Base-by-base conservation (phyloP, 1,140 invertebrate genomes). In the Brachionus paranguensis region DNA sequence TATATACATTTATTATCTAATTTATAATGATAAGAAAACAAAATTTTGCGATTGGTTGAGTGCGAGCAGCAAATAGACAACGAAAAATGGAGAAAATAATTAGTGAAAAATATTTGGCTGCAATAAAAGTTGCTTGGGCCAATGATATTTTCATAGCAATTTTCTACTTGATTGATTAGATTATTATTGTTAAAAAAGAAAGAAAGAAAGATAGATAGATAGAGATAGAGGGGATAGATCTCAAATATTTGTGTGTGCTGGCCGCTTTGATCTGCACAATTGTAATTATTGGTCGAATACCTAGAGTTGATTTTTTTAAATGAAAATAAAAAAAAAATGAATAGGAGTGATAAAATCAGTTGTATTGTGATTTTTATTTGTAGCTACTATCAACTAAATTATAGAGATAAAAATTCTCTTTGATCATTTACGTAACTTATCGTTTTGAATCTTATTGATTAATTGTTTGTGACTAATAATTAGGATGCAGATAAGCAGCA, bases 401-500 rank as follows among this genome's bases (percentile, higher is more conserved):
- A 68, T 0, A 72, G 17, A 41, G 41, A 43, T 41, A 17, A 37
- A 37, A 37, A 37, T 37, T 68, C 6, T 68, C 27, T 68, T 72
- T 76, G 43, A 50, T 76, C 6, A 76, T 76, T 76, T 76, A 76
- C 72, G 72, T 50, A 76, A 76, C 27, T 76, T 76, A 76, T 76
- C 72, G 72, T 50, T 50, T 14, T 3, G 27, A 50, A 76, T 76
- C 72, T 76, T 29, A 50, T 76, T 76, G 72, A 76, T 76, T 76
- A 76, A 76, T 76, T 76, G 72, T 76, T 76, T 76, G 72, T 53
- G 43, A 76, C 72, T 76, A 76, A 76, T 76, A 76, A 76, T 76
- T 76, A 76, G 24, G 47, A 76, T 76, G 24, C 24, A 76, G 72
- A 76, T 76, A 76, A 76, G 68, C 64, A 68, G 1, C 33, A n/a